Percentiles rank a stretch among this genome's conserved stretches.
Conservation (phyloP, 2,888 invertebrate genomes). For the Hirtodrosophila confusa region DNA sequence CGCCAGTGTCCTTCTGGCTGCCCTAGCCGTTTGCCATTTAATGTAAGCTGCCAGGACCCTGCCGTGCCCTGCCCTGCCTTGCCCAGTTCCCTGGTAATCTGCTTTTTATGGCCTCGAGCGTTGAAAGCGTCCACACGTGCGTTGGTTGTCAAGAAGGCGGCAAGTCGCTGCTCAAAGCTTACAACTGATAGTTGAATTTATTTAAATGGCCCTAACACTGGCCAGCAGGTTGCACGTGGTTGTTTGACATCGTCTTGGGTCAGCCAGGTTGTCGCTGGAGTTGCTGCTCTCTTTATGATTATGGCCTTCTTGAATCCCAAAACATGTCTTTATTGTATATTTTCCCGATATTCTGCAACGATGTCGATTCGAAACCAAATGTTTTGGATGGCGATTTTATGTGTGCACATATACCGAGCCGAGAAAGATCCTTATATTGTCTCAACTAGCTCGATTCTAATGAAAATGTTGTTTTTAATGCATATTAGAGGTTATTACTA, state of each 20-base stretch:
- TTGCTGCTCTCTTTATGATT: conserved; percentile 19
- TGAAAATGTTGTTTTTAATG: too few species aligned
- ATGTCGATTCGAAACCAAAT: too few species aligned
- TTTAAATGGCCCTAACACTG: conserved; percentile 60
- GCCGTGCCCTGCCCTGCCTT: conserved; percentile 8
- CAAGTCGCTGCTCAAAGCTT: conserved; percentile 16
- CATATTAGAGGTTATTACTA: too few species aligned
- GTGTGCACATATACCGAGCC: too few species aligned
- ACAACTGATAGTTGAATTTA: conserved; percentile 63
- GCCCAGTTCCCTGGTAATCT: conserved; percentile 66
- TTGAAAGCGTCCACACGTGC: conserved; percentile 66
- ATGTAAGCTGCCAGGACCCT: conserved; percentile 48
- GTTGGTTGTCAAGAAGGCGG: conserved; percentile 56
- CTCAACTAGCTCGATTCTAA: too few species aligned
- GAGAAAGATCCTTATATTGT: too few species aligned
- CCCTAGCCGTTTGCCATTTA: conserved; percentile 44
- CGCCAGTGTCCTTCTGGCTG: conserved; percentile 34
- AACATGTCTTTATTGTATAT: conserved; percentile 9
- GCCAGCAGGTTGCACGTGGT: conserved; percentile 24
- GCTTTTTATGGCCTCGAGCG: conserved; percentile 67
- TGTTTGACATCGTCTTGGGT: conserved; percentile 16
- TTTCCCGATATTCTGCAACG: too few species aligned
- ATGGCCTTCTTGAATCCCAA: conserved; percentile 7
- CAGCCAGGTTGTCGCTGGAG: conserved; percentile 5
- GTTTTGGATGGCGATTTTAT: too few species aligned